Evolutionary conservation across 1,140 invertebrate genomes (phyloP), one percentile per base, ranked within the genome.

Genomic region (Atopsyche davidsoni): DNA sequence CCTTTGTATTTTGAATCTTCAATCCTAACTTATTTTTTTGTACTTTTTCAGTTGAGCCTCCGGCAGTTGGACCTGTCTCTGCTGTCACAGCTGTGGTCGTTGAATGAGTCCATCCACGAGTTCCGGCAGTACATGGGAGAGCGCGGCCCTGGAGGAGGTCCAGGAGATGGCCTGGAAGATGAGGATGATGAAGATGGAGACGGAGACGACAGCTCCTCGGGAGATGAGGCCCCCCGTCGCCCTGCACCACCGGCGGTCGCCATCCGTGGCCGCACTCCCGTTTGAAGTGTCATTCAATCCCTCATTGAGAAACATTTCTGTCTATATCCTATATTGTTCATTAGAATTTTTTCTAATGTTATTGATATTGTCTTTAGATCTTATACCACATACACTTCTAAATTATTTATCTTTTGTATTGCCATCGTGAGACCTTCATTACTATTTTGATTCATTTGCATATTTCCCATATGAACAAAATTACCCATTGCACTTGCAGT

Each of bases 21-120:
- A n/a, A 34, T 34, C 4, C 36, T 39, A 39, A 39, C 11, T 3
- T 7, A 19, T 23, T 4, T 42, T 42, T 42, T 13, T 49, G 59
- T 61, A 52, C 46, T 19, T 53, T 80, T 81, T 40, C 75, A 90
- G 87, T 87, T 86, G 57, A 85, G 85, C 53, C 72, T 92, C 1
- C 75, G 90, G 9, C 88, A 92, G 62, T 61, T 92, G 64, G 89
- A 92, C 64, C 72, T 92, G 21, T 89, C 87, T 1, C 68, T 92
- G 18, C 72, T 93, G 1, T 90, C 87, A 2, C 89, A 92, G 67
- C 70, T 93, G 46, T 91, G 88, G 88, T 84, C 87, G 0, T 69
- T 93, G 4, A 90, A 90, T 64, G 88, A 92, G 65, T 85, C 87
- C 1, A 90, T 92, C 63, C 87, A 90, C 59, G 87, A 90, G 47